Base-by-base conservation (phyloP, 2,888 invertebrate species). In the Cartodere bifasciata region DNA sequence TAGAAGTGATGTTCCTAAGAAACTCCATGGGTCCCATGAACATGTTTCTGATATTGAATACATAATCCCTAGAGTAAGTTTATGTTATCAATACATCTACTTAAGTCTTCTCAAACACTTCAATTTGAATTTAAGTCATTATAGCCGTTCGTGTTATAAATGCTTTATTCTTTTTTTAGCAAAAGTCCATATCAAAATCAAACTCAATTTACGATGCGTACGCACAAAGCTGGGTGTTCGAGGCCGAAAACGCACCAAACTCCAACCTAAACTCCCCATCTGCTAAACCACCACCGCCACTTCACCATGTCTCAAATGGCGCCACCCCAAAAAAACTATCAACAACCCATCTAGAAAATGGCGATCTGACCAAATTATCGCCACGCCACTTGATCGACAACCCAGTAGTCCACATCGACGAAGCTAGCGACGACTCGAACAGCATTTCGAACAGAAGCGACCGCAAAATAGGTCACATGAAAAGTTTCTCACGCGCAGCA, bases 191-290 rank as follows among this genome's bases (percentile, higher is more conserved):
- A 10, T n/a, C n/a, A n/a, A n/a, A n/a, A 26, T 34, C 34, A 2
- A 50, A 56, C 28, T 51, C 56, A 23, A 56, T 52, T 13, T 59
- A 60, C 52, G 56, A 58, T 50, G 59, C 62, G 28, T 63, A 63
- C 47, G 56, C 63, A 11, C 64, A 64, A 45, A 64, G 64, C 38
- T 66, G 66, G 66, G 66, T 66, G 25, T 66, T 64, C 48, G 64
- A 65, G 31, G 47, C 61, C 11, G 55, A 49, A 34, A 52, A 36
- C 41, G 38, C 35, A 9, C 48, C 48, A 2, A 46, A 47, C 27
- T 50, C 54, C 17, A 55, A 53, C 38, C 46, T 49, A 31, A 38
- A 46, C 11, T 35, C 53, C 11, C 48, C 55, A 25, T 56, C 54
- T 35, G 41, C 56, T 34, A 53, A 55, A 40, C 44, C 55, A 13